A percentile compares a stretch with the other conserved stretches of the same genome.
phyloP scores from a whole-genome alignment of 2,888 invertebrate species.

The Drosophila neutralis region DNA sequence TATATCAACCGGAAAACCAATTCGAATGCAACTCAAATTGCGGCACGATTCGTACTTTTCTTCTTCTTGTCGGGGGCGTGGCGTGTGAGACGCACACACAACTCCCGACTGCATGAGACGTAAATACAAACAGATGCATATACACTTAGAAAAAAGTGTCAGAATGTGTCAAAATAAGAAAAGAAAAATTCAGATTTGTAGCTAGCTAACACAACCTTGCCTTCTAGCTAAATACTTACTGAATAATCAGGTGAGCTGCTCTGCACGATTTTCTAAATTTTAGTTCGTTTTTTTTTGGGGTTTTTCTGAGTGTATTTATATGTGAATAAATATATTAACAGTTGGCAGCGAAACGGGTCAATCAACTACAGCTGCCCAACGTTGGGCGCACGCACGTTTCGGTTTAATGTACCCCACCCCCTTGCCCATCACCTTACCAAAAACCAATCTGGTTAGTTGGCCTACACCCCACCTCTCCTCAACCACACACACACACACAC shows the following conservation, averaged over 20 bases:
- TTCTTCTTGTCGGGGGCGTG: conserved; percentile 18
- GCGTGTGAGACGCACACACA: neutral
- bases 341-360: conserved; percentile 61
- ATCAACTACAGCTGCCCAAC: conserved; percentile 47
- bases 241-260: neutral
- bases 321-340: conserved; percentile 36
- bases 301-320: neutral
- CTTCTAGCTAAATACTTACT: neutral
- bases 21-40: conserved; percentile 39
- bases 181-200: neutral
- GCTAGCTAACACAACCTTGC: neutral
- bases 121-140: neutral
- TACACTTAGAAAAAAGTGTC: neutral
- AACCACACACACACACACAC: neutral
- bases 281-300: neutral
- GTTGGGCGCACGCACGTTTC: conserved; percentile 36
- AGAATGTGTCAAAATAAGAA: neutral
- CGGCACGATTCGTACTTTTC: conserved; percentile 12
- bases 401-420: neutral
- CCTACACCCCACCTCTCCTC: conserved; percentile 10
- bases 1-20: conserved; percentile 56
- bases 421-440: neutral
- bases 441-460: conserved; percentile 31
- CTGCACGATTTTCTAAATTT: neutral
- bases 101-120: neutral